Evolutionary conservation across 2,888 invertebrate genomes (phyloP).

Genomic region (Volucella inflata): DNA sequence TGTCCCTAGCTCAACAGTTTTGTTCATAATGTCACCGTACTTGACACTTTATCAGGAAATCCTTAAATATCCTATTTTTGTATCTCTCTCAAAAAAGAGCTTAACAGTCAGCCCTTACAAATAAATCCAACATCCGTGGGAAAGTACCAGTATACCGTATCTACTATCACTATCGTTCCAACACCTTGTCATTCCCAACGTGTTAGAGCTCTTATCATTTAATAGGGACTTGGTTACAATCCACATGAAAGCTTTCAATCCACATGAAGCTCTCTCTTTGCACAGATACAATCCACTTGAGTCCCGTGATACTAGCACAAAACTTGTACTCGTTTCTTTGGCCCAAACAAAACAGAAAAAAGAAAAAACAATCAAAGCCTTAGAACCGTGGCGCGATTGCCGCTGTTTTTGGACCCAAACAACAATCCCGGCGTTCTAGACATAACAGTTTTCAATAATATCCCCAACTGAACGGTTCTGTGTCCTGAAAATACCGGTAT

Average conservation of each 20-base stretch:
- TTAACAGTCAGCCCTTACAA: no score
- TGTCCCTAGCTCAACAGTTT: neutral
- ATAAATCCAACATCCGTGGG: neutral
- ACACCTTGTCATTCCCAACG: neutral
- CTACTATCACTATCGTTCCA: neutral
- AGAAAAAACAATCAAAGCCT: slow-evolving; percentile 9
- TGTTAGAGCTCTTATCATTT: slow-evolving; percentile 23
- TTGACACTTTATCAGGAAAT: slow-evolving; percentile 26
- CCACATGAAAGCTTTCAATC: slow-evolving; percentile 39
- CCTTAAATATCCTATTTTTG: slow-evolving; percentile 23
- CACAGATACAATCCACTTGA: slow-evolving; percentile 48
- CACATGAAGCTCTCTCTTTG: slow-evolving; percentile 32
- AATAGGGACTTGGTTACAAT: slow-evolving; percentile 51
- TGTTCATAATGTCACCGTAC: slow-evolving; percentile 23
- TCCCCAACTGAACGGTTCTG: slow-evolving; percentile 51
- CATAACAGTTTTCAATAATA: slow-evolving; percentile 63
- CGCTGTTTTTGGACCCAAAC: slow-evolving; percentile 61
- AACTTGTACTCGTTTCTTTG: neutral
- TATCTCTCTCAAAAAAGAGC: neutral
- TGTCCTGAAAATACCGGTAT: neutral
- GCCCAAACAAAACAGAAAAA: slow-evolving; percentile 4
- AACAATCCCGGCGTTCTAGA: slow-evolving; percentile 56
- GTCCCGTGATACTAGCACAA: slow-evolving; percentile 18
- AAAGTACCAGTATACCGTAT: slow-evolving; percentile 1
- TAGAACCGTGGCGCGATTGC: slow-evolving; percentile 13